Base-by-base conservation (phyloP, 2,797 vertebrate genomes). In the Propithecus perrieri region DNA sequence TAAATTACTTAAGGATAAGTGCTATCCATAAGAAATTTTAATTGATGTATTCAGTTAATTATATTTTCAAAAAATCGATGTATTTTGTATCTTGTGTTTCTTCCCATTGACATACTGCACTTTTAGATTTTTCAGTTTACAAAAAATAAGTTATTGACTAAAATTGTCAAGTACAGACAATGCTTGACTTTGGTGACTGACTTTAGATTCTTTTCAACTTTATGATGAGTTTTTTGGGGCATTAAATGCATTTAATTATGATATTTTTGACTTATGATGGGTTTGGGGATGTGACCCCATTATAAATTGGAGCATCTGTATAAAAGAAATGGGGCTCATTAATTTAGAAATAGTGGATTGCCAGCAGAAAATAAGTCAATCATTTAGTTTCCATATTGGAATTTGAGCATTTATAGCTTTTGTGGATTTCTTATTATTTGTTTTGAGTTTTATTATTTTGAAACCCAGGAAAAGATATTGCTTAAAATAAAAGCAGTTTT, bases 321-420 rank as follows among this genome's bases (percentile, higher is more conserved):
- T 86, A 72, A 87, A 86, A 53, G 55, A 83, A 90, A 79, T 38
- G 43, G 8, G 35, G 4, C 41, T 20, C 75, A 71, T 67, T 30
- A 92, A 78, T 72, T 55, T 95, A 91, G 33, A 72, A 88, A 80
- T 72, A 95, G 84, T 69, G 65, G 72, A 85, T 85, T 95, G 28
- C 28, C 78, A 53, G 38, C 6, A 75, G 50, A 63, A 94, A 91
- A 20, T 80, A 76, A 92, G 13, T 81, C 48, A 90, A 48, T 61
- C 7, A 11, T 24, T 46, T n/a, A 57, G 35, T 84, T 87, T 91
- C 89, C 50, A 35, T 84, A 35, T 67, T 95, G n/a, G 22, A 65
- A 74, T 46, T 46, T 75, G 38, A 67, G 18, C 48, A 24, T 89
- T 85, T 46, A 4, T 50, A 65, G 24, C 50, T 78, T 85, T 89